Evolutionary conservation across 2,888 invertebrate genomes (phyloP).

Genomic region (Ornithoptera alexandrae): DNA sequence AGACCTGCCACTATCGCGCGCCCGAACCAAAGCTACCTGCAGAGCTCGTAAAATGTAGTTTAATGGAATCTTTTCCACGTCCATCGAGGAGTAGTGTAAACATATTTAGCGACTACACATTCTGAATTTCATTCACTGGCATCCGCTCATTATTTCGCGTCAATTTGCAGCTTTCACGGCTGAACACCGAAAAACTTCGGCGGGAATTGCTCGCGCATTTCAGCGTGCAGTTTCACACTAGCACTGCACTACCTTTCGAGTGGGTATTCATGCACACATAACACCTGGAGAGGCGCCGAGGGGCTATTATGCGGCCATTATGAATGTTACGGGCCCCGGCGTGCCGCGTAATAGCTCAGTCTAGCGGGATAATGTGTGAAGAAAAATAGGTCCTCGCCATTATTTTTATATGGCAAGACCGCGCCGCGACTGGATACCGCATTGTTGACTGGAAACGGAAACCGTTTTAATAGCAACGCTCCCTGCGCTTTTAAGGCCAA

Average conservation of each 20-base stretch:
- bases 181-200: conserved; percentile 23
- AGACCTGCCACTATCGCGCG: no score
- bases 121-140: conserved; percentile 3
- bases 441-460: conserved; percentile 20
- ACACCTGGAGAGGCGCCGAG: conserved; percentile 45
- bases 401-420: conserved; percentile 20
- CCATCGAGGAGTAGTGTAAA: no score
- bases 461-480: neutral
- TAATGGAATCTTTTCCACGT: no score
- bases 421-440: conserved; percentile 12
- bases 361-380: conserved; percentile 52
- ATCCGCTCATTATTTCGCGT: conserved; percentile 25
- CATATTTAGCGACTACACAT: no score
- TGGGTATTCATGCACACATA: conserved; percentile 45
- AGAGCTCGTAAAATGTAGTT: no score
- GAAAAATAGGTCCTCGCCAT: conserved; percentile 34
- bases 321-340: conserved; percentile 36
- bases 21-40: no score
- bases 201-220: conserved; percentile 16
- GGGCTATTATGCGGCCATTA: conserved; percentile 48
- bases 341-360: conserved; percentile 40
- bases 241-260: conserved; percentile 38
- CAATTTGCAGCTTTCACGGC: conserved; percentile 14
- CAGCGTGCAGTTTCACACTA: conserved; percentile 38
- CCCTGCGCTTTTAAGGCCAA: conserved; percentile 1